Evolutionary conservation across 1,140 invertebrate species (phyloP).

Genomic region (Gryllus bimaculatus): DNA sequence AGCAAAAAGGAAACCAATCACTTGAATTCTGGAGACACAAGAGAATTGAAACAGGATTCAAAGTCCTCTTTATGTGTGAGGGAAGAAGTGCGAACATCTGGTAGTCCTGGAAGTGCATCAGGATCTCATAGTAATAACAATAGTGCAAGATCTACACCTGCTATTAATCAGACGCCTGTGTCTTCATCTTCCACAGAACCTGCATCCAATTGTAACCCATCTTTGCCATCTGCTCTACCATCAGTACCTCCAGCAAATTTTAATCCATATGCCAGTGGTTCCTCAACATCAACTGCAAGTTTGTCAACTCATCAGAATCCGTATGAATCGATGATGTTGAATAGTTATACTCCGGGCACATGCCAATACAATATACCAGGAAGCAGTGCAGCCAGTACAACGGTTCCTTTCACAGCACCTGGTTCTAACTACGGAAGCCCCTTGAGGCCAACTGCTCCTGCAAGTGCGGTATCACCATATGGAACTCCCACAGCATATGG

Average conservation of each 20-base stretch:
- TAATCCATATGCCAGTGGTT: background rate
- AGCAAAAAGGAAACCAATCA: slow-evolving; percentile 8
- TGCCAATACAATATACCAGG: slow-evolving; percentile 5
- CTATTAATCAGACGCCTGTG: slow-evolving; percentile 8
- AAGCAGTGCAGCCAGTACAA: slow-evolving; percentile 6
- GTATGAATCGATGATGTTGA: slow-evolving; percentile 16
- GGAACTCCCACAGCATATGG: background rate
- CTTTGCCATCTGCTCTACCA: background rate
- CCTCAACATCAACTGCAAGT: background rate
- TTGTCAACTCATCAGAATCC: slow-evolving; percentile 14
- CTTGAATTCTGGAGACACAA: background rate
- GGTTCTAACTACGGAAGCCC: slow-evolving; percentile 22
- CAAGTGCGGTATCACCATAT: slow-evolving; percentile 19
- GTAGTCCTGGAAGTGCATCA: slow-evolving; percentile 14
- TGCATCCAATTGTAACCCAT: background rate
- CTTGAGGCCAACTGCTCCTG: slow-evolving; percentile 24
- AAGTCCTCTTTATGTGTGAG: slow-evolving; percentile 10
- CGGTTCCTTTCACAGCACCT: slow-evolving; percentile 11
- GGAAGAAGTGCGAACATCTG: slow-evolving; percentile 9
- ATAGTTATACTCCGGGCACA: slow-evolving; percentile 10
- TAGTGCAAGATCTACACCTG: slow-evolving; percentile 20
- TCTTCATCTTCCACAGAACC: background rate
- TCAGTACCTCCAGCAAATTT: slow-evolving; percentile 7
- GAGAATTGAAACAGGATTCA: slow-evolving; percentile 12
- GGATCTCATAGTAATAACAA: slow-evolving; percentile 20